Conservation (phyloP, 2,797 vertebrate genomes). For the Remorina albescens region DNA sequence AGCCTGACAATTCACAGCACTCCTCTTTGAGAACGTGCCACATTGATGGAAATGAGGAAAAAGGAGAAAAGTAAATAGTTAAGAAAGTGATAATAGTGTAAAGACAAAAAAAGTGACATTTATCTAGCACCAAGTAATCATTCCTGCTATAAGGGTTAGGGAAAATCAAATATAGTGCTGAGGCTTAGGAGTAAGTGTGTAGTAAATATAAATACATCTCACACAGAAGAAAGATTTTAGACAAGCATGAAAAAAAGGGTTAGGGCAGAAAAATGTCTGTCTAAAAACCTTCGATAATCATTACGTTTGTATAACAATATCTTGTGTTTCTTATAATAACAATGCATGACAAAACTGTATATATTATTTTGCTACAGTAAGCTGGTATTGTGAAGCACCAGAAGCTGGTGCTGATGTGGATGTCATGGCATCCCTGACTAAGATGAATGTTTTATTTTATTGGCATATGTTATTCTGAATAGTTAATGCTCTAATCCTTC, state of each 20-base stretch:
- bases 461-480: conserved; percentile 6
- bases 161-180: not conserved
- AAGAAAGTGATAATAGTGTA: not conserved
- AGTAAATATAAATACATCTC: not conserved
- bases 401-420: too few relatives aligned
- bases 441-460: not conserved
- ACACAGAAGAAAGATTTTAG: not conserved
- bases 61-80: not conserved
- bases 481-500: not conserved
- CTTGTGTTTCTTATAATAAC: not conserved
- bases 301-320: too few relatives aligned
- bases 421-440: not conserved
- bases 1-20: too few relatives aligned
- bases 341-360: not conserved
- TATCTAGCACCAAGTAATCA: not conserved
- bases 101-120: not conserved
- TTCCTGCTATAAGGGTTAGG: not conserved
- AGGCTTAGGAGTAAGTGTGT: not conserved
- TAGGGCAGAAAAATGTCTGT: not conserved
- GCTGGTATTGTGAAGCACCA: not conserved
- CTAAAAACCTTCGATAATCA: too few relatives aligned
- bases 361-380: not conserved
- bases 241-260: not conserved
- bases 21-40: too few relatives aligned
- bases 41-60: too few relatives aligned